Conservation (phyloP, 1,140 invertebrate genomes). For the Phymorhynchus buccinoides region DNA sequence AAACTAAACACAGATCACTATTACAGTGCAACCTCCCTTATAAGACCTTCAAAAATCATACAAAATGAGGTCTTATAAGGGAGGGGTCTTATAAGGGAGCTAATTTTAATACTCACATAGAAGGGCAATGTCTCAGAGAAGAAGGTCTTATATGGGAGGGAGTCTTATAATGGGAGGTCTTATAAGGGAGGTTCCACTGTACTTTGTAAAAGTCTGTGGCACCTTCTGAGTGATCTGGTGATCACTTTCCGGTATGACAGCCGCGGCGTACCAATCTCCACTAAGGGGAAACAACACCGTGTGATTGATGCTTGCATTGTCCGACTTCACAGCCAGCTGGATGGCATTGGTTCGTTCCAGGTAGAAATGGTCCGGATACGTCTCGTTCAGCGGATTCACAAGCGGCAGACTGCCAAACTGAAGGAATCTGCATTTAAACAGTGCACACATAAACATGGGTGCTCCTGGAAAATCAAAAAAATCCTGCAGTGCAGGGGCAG, state of each 20-base stretch:
- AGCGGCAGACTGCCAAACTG: slow-evolving; percentile 84
- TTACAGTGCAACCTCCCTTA: too few relatives aligned
- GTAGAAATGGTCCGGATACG: slow-evolving; percentile 78
- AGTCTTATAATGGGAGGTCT: too few relatives aligned
- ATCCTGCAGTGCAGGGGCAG: too few relatives aligned
- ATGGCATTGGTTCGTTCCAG: slow-evolving; percentile 67
- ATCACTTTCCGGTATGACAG: slow-evolving; percentile 81
- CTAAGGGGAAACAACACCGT: slow-evolving; percentile 76
- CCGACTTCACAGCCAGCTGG: slow-evolving; percentile 72
- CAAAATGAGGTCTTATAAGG: too few relatives aligned
- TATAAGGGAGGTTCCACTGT: too few relatives aligned
- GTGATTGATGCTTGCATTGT: slow-evolving; percentile 67
- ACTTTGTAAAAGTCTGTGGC: background rate
- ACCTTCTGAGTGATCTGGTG: slow-evolving; percentile 77
- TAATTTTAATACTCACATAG: too few relatives aligned
- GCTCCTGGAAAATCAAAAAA: background rate
- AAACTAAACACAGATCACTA: too few relatives aligned
- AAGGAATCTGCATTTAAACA: slow-evolving; percentile 73
- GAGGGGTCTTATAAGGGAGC: too few relatives aligned
- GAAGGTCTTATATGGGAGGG: too few relatives aligned
- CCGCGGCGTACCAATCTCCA: slow-evolving; percentile 86
- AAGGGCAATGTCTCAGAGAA: too few relatives aligned
- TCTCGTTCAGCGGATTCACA: slow-evolving; percentile 83
- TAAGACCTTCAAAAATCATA: too few relatives aligned
- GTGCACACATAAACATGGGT: background rate